Conservation (phyloP, 2,888 invertebrate species). For the Iselma pallidipennis region DNA sequence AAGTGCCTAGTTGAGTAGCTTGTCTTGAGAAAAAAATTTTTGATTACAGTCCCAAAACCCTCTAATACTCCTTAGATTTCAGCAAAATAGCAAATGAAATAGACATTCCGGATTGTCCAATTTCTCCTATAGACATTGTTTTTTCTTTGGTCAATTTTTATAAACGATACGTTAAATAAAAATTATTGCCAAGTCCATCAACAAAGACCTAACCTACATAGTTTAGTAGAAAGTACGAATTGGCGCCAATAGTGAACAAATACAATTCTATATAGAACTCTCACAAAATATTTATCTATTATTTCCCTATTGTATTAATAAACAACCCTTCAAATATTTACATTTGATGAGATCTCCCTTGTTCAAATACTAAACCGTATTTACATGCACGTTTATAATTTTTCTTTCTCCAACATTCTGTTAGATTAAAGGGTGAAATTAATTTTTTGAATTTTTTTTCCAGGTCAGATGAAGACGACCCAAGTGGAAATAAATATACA, state of each 20-base stretch:
- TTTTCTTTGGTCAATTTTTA: too few species aligned
- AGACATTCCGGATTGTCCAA: too few species aligned
- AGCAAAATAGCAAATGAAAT: too few species aligned
- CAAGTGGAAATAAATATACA: slow-evolving; percentile 77
- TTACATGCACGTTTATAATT: too few species aligned
- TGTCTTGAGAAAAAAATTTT: too few species aligned
- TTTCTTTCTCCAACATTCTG: background rate
- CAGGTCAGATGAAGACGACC: slow-evolving; percentile 88
- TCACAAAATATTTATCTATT: slow-evolving; percentile 6
- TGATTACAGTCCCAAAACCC: too few species aligned
- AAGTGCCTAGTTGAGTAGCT: too few species aligned
- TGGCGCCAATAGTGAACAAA: slow-evolving; percentile 22
- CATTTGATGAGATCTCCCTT: too few species aligned
- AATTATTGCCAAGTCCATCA: slow-evolving; percentile 24
- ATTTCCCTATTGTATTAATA: background rate
- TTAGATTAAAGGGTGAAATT: slow-evolving; percentile 9
- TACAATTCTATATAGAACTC: slow-evolving; percentile 12
- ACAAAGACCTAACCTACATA: slow-evolving; percentile 46
- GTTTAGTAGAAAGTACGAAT: slow-evolving; percentile 48
- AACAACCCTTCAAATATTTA: background rate
- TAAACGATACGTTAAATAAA: too few species aligned
- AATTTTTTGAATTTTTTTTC: slow-evolving; percentile 14
- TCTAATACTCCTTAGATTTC: too few species aligned
- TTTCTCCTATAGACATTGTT: too few species aligned
- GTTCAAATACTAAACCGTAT: too few species aligned